These are phyloP conservation scores for Villa cingulata DNA, from an alignment of 2,888 invertebrate genomes.

Conservation along the genomic window DNA sequence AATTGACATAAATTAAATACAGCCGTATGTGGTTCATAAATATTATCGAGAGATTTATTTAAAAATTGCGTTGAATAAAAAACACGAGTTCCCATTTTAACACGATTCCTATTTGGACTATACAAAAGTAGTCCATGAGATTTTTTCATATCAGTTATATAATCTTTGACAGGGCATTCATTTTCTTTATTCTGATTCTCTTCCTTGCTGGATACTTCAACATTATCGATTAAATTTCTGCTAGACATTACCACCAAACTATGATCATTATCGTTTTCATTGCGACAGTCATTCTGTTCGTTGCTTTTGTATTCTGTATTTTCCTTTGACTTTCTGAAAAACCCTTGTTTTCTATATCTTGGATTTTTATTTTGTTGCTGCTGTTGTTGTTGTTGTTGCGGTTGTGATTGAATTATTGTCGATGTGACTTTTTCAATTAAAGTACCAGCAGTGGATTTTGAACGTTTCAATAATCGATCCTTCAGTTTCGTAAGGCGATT, in stretches of 20 bases:
- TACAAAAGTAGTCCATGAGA: slow-evolving; percentile 22
- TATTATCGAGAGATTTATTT: slow-evolving; percentile 18
- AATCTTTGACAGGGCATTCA: slow-evolving; percentile 40
- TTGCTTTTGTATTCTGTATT: background rate
- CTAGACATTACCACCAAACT: background rate
- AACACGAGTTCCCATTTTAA: slow-evolving; percentile 61
- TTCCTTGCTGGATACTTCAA: slow-evolving; percentile 24
- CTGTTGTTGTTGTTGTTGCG: slow-evolving; percentile 5
- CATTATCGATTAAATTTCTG: too few species aligned
- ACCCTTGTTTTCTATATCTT: background rate
- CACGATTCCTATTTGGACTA: slow-evolving; percentile 47
- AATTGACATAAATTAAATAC: slow-evolving; percentile 8
- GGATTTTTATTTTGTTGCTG: background rate
- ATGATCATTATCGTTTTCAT: background rate
- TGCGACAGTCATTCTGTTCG: background rate
- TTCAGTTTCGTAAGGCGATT: slow-evolving; percentile 15
- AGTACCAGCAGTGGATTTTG: slow-evolving; percentile 12
- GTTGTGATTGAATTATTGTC: slow-evolving; percentile 2
- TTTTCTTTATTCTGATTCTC: slow-evolving; percentile 56
- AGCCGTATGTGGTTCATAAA: slow-evolving; percentile 11
- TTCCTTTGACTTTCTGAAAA: background rate
- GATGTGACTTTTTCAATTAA: background rate
- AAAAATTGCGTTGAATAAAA: slow-evolving; percentile 32
- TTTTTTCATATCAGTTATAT: slow-evolving; percentile 4
- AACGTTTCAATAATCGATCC: slow-evolving; percentile 15